phyloP scores from a whole-genome alignment of 2,113 vertebrate species.

The Odontophorus gujanensis region DNA sequence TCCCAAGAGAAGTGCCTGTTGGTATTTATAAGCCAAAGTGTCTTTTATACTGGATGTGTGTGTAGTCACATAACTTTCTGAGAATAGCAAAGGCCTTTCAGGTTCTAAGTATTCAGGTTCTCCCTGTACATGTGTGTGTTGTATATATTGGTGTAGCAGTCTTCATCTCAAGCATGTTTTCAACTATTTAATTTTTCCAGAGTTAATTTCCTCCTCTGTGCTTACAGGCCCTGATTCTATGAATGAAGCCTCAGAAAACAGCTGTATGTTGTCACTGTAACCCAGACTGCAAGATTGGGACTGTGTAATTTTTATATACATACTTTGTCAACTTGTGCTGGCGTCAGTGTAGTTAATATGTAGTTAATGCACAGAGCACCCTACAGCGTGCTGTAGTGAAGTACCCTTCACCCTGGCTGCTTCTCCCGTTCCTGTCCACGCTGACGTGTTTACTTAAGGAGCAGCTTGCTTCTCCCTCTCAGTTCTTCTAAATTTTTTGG shows the following conservation, averaged over 20 bases:
- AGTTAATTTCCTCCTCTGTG: neutral
- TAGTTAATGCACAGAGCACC: neutral
- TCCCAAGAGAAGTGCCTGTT: neutral
- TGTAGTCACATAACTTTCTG: too few species aligned
- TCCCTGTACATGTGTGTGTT: neutral
- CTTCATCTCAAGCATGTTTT: neutral
- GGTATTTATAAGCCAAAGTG: neutral
- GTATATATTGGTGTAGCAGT: fast-evolving
- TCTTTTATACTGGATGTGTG: neutral
- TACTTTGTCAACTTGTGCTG: neutral
- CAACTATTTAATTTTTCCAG: neutral
- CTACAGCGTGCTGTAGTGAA: neutral
- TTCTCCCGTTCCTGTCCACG: neutral
- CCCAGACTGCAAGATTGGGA: neutral
- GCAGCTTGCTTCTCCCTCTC: neutral
- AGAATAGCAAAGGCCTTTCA: too few species aligned
- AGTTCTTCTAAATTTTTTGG: neutral
- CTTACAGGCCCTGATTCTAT: neutral
- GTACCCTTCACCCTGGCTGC: neutral
- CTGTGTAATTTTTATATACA: neutral
- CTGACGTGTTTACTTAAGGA: neutral
- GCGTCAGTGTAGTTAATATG: neutral
- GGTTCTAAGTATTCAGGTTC: neutral
- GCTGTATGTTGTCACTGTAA: fast-evolving
- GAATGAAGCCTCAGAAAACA: neutral